Conservation (phyloP, 2,113 vertebrate species). For the Pollachius pollachius region DNA sequence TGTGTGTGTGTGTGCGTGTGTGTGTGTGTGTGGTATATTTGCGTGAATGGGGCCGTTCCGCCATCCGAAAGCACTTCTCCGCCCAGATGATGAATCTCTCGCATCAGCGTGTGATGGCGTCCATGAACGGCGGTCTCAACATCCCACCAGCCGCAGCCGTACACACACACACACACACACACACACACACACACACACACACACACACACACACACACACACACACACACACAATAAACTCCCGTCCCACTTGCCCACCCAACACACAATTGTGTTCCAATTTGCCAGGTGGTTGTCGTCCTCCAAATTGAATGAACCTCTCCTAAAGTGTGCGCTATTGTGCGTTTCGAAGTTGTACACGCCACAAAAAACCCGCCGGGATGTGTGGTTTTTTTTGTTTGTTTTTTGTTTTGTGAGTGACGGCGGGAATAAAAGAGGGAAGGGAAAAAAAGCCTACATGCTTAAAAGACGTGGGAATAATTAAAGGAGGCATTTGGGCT, state of each 20-base stretch:
- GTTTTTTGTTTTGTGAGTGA: no score
- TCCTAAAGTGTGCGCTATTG: constrained; percentile 52
- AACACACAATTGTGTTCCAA: constrained; percentile 59
- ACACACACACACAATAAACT: no score
- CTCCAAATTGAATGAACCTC: constrained; percentile 68
- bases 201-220: constrained; percentile 45
- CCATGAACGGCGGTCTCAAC: constrained; percentile 51
- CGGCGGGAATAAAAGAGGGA: no score
- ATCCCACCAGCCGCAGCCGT: constrained; percentile 14
- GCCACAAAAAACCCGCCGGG: constrained; percentile 46
- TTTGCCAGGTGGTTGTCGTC: constrained; percentile 71
- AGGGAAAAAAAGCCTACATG: no score
- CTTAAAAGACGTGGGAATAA: no score
- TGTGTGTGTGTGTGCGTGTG: constrained; percentile 25
- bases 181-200: constrained; percentile 31
- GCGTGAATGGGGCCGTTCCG: constrained; percentile 58
- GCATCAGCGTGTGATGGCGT: constrained; percentile 63
- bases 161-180: constrained; percentile 55
- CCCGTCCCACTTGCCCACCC: constrained; percentile 12
- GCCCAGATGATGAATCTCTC: constrained; percentile 63
- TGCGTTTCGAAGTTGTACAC: constrained; percentile 48
- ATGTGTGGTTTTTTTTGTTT: no score
- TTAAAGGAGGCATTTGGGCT: no score
- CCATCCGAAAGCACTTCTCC: constrained; percentile 66
- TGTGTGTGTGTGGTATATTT: no score